phyloP scores from a whole-genome alignment of 2,888 invertebrate genomes.

The Brachyptera putata region DNA sequence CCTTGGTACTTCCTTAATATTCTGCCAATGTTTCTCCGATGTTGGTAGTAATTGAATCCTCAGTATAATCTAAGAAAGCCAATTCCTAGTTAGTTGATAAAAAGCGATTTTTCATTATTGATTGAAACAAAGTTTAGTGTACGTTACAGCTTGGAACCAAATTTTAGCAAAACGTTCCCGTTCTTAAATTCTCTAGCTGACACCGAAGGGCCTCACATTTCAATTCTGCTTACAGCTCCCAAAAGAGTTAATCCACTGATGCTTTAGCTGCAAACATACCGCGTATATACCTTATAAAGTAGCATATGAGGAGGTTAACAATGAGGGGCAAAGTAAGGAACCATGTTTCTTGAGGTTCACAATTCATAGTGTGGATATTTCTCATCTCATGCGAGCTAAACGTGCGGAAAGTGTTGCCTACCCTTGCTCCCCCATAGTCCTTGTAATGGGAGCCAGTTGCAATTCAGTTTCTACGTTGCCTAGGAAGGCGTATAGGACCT shows the following conservation, averaged over 20 bases:
- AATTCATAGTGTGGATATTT: constrained; percentile 17
- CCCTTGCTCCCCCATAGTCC: background rate
- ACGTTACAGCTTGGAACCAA: constrained; percentile 3
- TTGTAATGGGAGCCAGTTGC: constrained; percentile 7
- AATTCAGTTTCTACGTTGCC: constrained; percentile 12
- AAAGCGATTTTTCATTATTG: background rate
- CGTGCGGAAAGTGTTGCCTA: constrained; percentile 1
- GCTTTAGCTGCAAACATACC: constrained; percentile 1
- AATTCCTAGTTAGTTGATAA: background rate
- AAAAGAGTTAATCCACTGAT: constrained; percentile 11
- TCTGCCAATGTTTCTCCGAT: constrained; percentile 1
- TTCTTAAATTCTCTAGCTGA: background rate
- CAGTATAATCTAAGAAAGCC: background rate
- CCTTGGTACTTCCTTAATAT: constrained; percentile 7
- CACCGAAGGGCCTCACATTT: constrained; percentile 19
- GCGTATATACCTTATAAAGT: background rate
- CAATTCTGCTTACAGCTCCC: constrained; percentile 19
- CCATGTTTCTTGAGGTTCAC: constrained; percentile 16
- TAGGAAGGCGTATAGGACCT: background rate
- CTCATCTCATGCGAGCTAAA: background rate
- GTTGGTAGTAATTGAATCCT: background rate
- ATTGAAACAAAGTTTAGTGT: background rate
- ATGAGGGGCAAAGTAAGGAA: constrained; percentile 20
- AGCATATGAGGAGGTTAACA: constrained; percentile 14
- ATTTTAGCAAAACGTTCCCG: background rate